Conservation (phyloP, 1,140 invertebrate species). For the Lysiphlebus fabarum region DNA sequence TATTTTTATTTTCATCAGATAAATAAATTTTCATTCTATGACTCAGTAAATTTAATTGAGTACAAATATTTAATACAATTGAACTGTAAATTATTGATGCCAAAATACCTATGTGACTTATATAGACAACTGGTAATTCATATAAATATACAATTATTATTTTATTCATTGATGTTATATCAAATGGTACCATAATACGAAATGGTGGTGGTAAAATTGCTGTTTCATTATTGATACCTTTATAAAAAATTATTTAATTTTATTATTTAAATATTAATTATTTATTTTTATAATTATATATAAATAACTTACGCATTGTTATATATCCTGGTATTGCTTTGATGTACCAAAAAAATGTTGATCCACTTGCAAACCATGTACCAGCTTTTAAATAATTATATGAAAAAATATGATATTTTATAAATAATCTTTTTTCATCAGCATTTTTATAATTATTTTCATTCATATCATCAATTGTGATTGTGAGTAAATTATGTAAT, state of each 20-base stretch:
- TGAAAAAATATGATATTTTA: neutral
- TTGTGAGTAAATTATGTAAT: neutral
- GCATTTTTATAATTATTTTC: neutral
- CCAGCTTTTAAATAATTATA: neutral
- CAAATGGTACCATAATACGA: neutral
- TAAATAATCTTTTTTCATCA: slow-evolving; percentile 12
- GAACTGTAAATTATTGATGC: neutral
- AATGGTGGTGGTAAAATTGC: neutral
- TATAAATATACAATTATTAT: neutral
- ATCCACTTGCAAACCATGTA: neutral
- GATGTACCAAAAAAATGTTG: neutral
- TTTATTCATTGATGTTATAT: neutral
- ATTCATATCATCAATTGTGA: neutral
- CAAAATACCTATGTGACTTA: neutral
- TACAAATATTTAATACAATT: neutral
- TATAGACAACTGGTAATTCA: neutral
- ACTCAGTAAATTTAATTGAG: neutral
- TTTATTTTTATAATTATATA: no score
- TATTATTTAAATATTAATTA: no score
- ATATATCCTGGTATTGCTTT: no score
- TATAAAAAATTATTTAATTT: neutral
- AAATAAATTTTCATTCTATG: neutral
- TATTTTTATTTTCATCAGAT: neutral
- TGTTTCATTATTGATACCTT: neutral
- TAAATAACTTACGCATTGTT: no score